Evolutionary conservation across 2,113 vertebrate species (phyloP).

Genomic region (Pterocles burchelli): DNA sequence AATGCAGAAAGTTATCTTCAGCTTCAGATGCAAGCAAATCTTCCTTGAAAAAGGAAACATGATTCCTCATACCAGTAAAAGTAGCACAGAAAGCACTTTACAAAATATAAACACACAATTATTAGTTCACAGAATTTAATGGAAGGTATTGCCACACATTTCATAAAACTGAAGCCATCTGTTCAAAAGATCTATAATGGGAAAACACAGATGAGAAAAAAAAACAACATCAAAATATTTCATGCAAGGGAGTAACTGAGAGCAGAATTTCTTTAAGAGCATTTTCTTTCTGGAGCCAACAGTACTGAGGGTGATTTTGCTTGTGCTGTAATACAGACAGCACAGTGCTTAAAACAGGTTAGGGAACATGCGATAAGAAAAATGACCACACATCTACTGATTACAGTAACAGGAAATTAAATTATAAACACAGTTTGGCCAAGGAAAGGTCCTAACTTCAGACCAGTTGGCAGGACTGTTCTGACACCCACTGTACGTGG

Average conservation of each 20-base stretch:
- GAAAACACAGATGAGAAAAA: neutral
- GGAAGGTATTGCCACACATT: neutral
- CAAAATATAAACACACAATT: neutral
- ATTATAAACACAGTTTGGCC: neutral
- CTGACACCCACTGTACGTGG: neutral
- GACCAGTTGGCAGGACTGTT: neutral
- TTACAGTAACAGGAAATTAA: neutral
- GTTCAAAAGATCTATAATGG: neutral
- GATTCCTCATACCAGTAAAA: neutral
- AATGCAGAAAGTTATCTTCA: neutral
- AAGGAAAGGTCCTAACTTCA: neutral
- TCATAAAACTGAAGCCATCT: neutral
- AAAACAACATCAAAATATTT: neutral
- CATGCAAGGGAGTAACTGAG: neutral
- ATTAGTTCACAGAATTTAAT: neutral
- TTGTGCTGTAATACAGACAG: neutral
- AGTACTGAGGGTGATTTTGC: neutral
- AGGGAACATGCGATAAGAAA: neutral
- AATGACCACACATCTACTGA: neutral
- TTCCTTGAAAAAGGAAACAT: neutral
- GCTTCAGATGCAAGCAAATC: neutral
- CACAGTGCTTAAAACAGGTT: neutral
- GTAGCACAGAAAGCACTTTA: neutral
- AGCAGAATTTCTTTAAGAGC: neutral
- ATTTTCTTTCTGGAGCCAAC: neutral